Evolutionary conservation across 2,888 invertebrate genomes (phyloP).

Genomic region (Polyommatus iphigenia): DNA sequence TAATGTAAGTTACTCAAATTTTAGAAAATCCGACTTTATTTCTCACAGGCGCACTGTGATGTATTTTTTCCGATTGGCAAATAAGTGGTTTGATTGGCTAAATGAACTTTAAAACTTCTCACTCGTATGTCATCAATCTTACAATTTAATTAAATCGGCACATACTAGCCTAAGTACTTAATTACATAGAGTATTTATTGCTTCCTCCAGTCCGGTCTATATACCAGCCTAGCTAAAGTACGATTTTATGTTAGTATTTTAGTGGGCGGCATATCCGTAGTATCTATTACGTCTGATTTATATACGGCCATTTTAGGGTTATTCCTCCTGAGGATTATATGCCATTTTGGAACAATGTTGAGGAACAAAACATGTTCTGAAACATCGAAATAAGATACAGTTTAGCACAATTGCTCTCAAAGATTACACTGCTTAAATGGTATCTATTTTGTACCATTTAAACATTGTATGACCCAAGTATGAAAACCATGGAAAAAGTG

Average conservation of each 20-base stretch:
- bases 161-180: slow-evolving; percentile 16
- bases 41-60: too few relatives aligned
- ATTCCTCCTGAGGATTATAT: not conserved
- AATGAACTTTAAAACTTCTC: slow-evolving; percentile 1
- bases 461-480: too few relatives aligned
- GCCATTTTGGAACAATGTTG: not conserved
- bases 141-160: slow-evolving; percentile 1
- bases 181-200: slow-evolving; percentile 22
- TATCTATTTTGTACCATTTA: too few relatives aligned
- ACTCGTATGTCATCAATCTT: not conserved
- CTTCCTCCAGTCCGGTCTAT: slow-evolving; percentile 14
- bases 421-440: too few relatives aligned
- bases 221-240: slow-evolving; percentile 17
- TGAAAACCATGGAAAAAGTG: too few relatives aligned
- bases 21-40: too few relatives aligned
- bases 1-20: too few relatives aligned
- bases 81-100: not conserved
- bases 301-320: slow-evolving; percentile 1
- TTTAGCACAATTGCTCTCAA: too few relatives aligned
- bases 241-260: slow-evolving; percentile 19
- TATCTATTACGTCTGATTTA: slow-evolving; percentile 24
- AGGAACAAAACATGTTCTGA: not conserved
- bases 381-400: too few relatives aligned
- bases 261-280: not conserved
- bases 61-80: not conserved